phyloP scores from a whole-genome alignment of 2,113 vertebrate species.

The Capreolus pygargus region DNA sequence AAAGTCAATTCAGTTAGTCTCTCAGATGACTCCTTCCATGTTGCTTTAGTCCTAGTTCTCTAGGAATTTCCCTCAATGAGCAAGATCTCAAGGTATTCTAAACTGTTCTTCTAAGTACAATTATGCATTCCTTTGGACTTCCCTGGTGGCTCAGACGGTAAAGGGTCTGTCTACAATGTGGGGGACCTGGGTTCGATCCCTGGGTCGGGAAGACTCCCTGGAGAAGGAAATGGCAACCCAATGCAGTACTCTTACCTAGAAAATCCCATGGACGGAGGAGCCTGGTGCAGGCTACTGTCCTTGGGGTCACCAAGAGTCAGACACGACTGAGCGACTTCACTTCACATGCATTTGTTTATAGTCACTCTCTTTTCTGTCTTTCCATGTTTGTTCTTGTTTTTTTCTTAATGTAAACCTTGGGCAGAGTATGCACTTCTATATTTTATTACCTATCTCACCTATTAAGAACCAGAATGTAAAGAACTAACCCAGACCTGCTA shows the following conservation, averaged over 20 bases:
- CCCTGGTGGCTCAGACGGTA: no score
- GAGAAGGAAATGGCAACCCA: no score
- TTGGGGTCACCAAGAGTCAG: no score
- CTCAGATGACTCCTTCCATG: not conserved
- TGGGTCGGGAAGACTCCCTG: no score
- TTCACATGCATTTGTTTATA: not conserved
- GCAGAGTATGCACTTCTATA: not conserved
- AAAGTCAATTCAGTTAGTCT: not conserved
- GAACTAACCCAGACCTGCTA: not conserved
- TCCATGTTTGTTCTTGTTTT: not conserved
- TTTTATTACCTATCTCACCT: not conserved
- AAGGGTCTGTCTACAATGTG: no score
- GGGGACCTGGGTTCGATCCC: no score
- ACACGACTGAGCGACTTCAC: no score
- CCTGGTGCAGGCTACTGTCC: no score
- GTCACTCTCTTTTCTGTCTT: not conserved
- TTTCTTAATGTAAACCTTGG: slow-evolving; percentile 2
- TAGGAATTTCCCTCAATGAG: not conserved
- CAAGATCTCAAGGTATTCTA: not conserved
- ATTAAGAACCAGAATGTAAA: not conserved
- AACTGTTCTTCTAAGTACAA: slow-evolving; percentile 35
- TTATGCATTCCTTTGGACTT: not conserved
- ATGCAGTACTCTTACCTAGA: no score
- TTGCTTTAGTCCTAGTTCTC: not conserved
- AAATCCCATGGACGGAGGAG: no score